phyloP scores from a whole-genome alignment of 2,113 vertebrate species.

The Austrofundulus limnaeus region DNA sequence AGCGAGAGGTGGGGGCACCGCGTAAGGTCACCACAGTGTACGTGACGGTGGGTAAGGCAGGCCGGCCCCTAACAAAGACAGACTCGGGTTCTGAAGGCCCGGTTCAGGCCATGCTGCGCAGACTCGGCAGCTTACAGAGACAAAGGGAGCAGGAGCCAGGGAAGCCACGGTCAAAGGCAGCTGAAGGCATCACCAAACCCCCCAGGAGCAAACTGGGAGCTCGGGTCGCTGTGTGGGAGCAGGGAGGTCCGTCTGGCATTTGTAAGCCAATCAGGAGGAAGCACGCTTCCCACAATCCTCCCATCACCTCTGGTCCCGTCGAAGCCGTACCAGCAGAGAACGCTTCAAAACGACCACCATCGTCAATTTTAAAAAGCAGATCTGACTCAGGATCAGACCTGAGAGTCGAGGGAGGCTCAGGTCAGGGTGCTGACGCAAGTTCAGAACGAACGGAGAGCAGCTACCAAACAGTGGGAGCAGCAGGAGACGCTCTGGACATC shows the following conservation, averaged over 20 bases:
- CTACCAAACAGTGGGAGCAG: slow-evolving; percentile 64
- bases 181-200: slow-evolving; percentile 82
- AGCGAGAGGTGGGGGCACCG: slow-evolving; percentile 44
- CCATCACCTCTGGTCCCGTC: slow-evolving; percentile 19
- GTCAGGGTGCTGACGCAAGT: not conserved
- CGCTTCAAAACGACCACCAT: slow-evolving; percentile 66
- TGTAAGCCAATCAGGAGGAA: slow-evolving; percentile 71
- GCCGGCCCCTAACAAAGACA: slow-evolving; percentile 55
- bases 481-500: slow-evolving; percentile 53
- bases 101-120: slow-evolving; percentile 84
- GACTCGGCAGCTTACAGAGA: slow-evolving; percentile 87
- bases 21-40: slow-evolving; percentile 86
- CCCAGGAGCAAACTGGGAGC: slow-evolving; percentile 82
- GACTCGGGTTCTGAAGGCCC: slow-evolving; percentile 75
- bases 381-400: slow-evolving; percentile 36
- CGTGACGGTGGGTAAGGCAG: slow-evolving; percentile 83
- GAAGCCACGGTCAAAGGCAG: slow-evolving; percentile 59
- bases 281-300: slow-evolving; percentile 32
- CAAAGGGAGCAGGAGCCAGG: slow-evolving; percentile 73
- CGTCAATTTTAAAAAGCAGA: slow-evolving; percentile 72
- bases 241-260: slow-evolving; percentile 43
- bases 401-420: slow-evolving; percentile 4
- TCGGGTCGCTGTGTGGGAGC: slow-evolving; percentile 69
- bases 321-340: slow-evolving; percentile 49
- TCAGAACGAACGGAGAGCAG: slow-evolving; percentile 46